A percentile compares a stretch with the other conserved stretches of the same genome.
Conservation (phyloP, 2,113 vertebrate species). For the human region DNA sequence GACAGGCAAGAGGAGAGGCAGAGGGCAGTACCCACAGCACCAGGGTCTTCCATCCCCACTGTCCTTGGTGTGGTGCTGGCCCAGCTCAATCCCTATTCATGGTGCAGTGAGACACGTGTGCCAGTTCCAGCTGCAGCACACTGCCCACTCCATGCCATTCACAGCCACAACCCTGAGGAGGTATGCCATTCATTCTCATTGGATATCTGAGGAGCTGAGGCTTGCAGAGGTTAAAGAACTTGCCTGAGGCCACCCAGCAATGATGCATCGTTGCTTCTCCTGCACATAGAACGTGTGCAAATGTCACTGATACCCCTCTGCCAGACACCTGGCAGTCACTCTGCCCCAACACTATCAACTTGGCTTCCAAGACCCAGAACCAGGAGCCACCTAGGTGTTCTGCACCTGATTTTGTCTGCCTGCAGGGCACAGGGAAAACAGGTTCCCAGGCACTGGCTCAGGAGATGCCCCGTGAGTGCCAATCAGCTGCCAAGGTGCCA, state of each 20-base stretch:
- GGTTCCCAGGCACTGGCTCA: not conserved
- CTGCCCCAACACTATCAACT: not conserved
- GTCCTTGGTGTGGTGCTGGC: not conserved
- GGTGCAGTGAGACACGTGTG: not conserved
- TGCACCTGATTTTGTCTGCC: not conserved
- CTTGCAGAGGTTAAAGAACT: not conserved
- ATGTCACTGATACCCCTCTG: not conserved
- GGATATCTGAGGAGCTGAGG: accelerated
- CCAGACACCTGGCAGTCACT: not conserved
- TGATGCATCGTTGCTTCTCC: not conserved
- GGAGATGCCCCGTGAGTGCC: not conserved
- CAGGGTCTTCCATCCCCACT: not conserved
- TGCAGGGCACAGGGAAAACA: not conserved
- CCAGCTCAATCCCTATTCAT: not conserved
- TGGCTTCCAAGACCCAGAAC: not conserved
- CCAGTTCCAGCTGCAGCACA: not conserved
- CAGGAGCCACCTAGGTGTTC: not conserved
- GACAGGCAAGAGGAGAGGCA: not conserved
- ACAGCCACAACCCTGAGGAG: not conserved
- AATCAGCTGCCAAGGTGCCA: not conserved
- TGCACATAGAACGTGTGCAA: not conserved
- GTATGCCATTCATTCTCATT: not conserved
- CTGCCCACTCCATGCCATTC: not conserved
- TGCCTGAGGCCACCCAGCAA: not conserved
- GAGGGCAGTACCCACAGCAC: not conserved